Percentiles rank a stretch among this genome's conserved stretches.
These are phyloP conservation scores for Australoheros scitulus DNA, from an alignment of 2,113 vertebrate genomes.

Conservation along the genomic window DNA sequence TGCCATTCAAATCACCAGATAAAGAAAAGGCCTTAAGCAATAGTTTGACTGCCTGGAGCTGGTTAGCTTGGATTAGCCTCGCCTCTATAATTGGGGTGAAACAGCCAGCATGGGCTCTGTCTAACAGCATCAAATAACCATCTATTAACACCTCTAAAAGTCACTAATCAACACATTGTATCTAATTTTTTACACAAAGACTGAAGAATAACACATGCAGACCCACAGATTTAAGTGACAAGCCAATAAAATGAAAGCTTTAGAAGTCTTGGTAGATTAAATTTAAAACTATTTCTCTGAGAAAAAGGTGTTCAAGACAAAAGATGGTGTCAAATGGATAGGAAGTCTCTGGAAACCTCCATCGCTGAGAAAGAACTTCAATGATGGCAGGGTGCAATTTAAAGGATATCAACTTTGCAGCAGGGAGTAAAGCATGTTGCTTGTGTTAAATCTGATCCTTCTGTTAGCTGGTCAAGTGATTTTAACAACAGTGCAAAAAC, in stretches of 20 bases:
- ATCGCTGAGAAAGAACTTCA: slow-evolving; percentile 26
- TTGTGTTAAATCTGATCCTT: slow-evolving; percentile 55
- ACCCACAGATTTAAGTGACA: not conserved
- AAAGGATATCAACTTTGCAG: slow-evolving; percentile 42
- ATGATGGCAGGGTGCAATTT: slow-evolving; percentile 47
- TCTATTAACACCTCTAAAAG: not conserved
- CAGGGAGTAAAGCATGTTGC: slow-evolving; percentile 22
- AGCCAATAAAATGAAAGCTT: not conserved
- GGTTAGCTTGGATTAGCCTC: not conserved
- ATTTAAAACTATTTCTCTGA: not conserved
- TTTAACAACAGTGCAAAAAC: slow-evolving; percentile 42
- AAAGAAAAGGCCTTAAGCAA: not conserved
- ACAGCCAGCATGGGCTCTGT: not conserved
- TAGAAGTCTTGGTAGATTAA: not conserved
- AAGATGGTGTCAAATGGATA: slow-evolving; percentile 4
- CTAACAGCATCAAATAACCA: not conserved
- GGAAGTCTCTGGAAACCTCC: slow-evolving; percentile 26
- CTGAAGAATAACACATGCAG: not conserved
- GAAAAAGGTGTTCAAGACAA: not conserved
- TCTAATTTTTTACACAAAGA: not conserved
- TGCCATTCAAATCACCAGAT: not conserved
- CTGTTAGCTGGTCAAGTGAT: slow-evolving; percentile 29
- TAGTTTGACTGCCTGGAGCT: not conserved
- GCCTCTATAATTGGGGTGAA: not conserved
- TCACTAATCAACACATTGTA: not conserved